Base-by-base conservation (phyloP, 1,140 invertebrate genomes). In the Drosophila truncata region DNA sequence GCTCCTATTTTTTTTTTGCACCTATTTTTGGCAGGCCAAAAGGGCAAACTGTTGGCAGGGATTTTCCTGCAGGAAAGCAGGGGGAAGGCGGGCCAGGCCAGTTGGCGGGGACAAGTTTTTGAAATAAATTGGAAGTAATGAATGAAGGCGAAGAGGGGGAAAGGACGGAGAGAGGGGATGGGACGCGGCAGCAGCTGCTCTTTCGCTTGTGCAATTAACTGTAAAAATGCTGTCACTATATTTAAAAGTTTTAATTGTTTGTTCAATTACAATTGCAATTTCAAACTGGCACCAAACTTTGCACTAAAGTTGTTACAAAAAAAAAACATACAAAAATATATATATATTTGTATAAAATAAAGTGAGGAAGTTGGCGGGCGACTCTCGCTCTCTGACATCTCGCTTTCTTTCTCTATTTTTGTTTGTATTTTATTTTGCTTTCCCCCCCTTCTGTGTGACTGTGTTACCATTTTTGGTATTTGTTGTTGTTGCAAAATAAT, bases 181-280 rank as follows among this genome's bases (percentile, higher is more conserved):
- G 31, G 3, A 47, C 25, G 37, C 46, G 66, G 54, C 70, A 73
- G 55, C 67, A 66, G 70, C 50, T 72, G 73, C 49, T 60, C 52
- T 47, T 61, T 65, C 37, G 59, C 76, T 41, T 78, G 80, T 78
- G 84, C 80, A 88, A 88, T 88, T 88, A 88, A 88, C 84, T 88
- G 84, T 83, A 69, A 88, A 88, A 88, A 83, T 72, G 84, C 84
- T 88, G 84, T 88, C 84, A 88, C 84, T 88, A 90, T 90, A 85
- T 91, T 90, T 85, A 81, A 85, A 90, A 90, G 65, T 90, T 85
- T 90, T 90, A 90, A 90, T 90, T 90, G 81, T 90, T 90, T 90
- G 85, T 49, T 81, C 81, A 90, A 90, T 90, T 85, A 82, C 78
- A 86, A 82, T 72, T 55, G 63, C 73, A 78, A 69, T 73, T 73